These are phyloP conservation scores for Phalacrocorax aristotelis DNA, from an alignment of 2,113 vertebrate genomes.

Conservation along the genomic window DNA sequence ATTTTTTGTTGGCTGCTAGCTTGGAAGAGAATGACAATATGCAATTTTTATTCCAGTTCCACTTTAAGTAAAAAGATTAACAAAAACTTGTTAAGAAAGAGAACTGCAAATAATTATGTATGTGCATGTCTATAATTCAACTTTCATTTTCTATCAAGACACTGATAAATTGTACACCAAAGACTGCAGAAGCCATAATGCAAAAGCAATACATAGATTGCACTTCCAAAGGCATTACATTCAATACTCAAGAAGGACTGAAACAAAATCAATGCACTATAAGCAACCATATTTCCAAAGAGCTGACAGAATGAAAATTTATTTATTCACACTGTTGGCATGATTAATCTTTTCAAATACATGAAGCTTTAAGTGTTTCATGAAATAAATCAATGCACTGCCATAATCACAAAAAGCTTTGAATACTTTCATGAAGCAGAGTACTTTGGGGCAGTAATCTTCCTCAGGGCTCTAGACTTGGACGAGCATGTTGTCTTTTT, in stretches of 20 bases:
- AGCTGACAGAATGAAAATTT: neutral
- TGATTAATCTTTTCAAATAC: neutral
- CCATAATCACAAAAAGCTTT: neutral
- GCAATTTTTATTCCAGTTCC: neutral
- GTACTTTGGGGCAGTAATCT: neutral
- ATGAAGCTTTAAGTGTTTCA: neutral
- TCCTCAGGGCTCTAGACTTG: neutral
- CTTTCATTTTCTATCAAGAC: slow-evolving; percentile 3
- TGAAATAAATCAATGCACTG: neutral
- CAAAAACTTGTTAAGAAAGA: neutral
- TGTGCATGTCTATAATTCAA: neutral
- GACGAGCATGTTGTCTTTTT: neutral
- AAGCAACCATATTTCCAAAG: neutral
- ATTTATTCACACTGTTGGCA: neutral
- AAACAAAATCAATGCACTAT: slow-evolving; percentile 36
- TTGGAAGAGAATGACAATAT: neutral
- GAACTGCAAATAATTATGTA: neutral
- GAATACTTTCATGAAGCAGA: neutral
- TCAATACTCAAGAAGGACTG: neutral
- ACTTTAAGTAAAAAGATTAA: neutral
- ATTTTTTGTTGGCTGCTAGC: neutral
- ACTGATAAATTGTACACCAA: neutral
- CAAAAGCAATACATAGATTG: neutral
- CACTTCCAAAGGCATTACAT: neutral
- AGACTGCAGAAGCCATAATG: neutral